Evolutionary conservation across 2,888 invertebrate species (phyloP).

Genomic region (Chalcosyrphus nemorum): DNA sequence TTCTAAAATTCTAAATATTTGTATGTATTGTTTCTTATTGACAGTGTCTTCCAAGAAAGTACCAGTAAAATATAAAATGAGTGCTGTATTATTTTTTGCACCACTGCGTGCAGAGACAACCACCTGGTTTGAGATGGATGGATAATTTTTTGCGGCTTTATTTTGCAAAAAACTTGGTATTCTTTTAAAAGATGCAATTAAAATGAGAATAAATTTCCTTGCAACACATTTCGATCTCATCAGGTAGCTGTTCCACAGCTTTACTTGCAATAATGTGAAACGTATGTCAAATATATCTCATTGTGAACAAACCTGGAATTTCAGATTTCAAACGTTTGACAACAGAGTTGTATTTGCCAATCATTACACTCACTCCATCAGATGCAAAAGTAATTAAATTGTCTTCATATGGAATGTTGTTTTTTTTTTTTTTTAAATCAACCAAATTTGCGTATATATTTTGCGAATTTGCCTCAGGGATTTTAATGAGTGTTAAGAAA

Average conservation of each 20-base stretch:
- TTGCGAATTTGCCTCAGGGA: background rate
- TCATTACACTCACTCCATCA: background rate
- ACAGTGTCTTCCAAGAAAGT: slow-evolving; percentile 1
- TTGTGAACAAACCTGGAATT: background rate
- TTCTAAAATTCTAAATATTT: background rate
- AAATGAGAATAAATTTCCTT: background rate
- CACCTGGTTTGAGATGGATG: background rate
- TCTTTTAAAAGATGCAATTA: background rate
- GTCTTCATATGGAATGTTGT: too few relatives aligned
- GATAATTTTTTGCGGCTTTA: background rate
- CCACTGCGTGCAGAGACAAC: background rate
- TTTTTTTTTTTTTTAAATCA: background rate
- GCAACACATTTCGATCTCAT: background rate
- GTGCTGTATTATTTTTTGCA: background rate
- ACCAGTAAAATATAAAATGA: background rate
- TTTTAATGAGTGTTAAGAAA: background rate
- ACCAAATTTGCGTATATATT: background rate
- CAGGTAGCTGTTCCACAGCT: too few relatives aligned
- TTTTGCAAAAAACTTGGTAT: background rate
- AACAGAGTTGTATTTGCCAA: background rate
- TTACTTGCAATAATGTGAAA: background rate
- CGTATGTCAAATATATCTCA: background rate
- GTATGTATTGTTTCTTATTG: background rate
- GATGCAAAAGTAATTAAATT: too few relatives aligned
- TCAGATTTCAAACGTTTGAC: background rate